Conservation (phyloP, 2,113 vertebrate species). For the Thamnaconus septentrionalis region DNA sequence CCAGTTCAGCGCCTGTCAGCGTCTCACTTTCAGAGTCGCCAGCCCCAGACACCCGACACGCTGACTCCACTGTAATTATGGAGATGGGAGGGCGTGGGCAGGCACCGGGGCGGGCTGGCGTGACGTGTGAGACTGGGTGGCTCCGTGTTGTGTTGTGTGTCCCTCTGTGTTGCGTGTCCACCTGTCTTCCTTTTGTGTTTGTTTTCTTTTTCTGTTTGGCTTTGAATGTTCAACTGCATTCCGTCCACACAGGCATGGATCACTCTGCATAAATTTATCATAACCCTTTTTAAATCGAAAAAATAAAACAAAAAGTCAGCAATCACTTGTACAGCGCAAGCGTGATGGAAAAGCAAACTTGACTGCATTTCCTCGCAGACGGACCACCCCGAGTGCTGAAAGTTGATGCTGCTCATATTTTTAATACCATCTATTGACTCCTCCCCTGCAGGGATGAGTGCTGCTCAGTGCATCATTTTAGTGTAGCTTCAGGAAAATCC, state of each 20-base stretch:
- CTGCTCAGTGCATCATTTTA: slow-evolving; percentile 20
- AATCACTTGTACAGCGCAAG: slow-evolving; percentile 29
- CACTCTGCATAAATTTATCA: slow-evolving; percentile 53
- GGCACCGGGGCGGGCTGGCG: slow-evolving; percentile 8
- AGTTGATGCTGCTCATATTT: too few species aligned
- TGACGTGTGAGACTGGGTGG: slow-evolving; percentile 2
- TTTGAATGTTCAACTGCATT: slow-evolving; percentile 17
- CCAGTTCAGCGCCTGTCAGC: slow-evolving; percentile 66
- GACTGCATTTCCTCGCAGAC: slow-evolving; percentile 22
- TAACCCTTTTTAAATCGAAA: slow-evolving; percentile 34
- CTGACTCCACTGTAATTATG: slow-evolving; percentile 74
- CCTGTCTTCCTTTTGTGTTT: slow-evolving; percentile 27
- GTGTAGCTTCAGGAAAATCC: neutral
- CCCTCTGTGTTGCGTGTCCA: slow-evolving; percentile 3
- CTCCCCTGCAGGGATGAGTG: slow-evolving; percentile 8
- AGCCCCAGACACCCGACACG: slow-evolving; percentile 56
- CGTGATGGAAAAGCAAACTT: slow-evolving; percentile 32
- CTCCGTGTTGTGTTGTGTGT: slow-evolving; percentile 10
- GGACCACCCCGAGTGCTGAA: too few species aligned
- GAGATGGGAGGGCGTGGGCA: slow-evolving; percentile 57
- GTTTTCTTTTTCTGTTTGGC: slow-evolving; percentile 26
- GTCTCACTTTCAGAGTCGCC: slow-evolving; percentile 41
- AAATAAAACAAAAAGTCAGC: slow-evolving; percentile 46
- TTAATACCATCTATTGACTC: neutral
- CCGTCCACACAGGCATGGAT: slow-evolving; percentile 48